Conservation (phyloP, 2,113 vertebrate genomes). For the Eleginops maclovinus region DNA sequence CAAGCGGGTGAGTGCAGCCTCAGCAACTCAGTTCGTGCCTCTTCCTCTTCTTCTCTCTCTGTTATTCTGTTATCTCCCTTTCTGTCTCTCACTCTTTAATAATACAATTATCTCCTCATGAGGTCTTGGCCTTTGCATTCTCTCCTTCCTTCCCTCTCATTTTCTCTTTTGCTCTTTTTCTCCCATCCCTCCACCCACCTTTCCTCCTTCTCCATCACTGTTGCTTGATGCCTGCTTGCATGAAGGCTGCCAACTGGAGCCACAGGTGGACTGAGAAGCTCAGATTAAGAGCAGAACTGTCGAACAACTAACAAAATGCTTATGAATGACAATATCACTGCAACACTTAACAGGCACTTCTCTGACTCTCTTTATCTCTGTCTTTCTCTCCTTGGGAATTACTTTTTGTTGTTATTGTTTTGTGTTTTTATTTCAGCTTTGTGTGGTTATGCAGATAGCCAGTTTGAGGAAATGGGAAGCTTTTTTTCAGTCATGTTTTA, state of each 20-base stretch:
- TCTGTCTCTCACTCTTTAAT: slow-evolving; percentile 57
- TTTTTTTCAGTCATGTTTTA: slow-evolving; percentile 68
- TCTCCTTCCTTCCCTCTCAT: slow-evolving; percentile 66
- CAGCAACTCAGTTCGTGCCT: slow-evolving; percentile 89
- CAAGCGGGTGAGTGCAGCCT: slow-evolving; percentile 99
- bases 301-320: slow-evolving; percentile 78
- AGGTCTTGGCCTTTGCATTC: slow-evolving; percentile 66
- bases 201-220: slow-evolving; percentile 77
- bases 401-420: slow-evolving; percentile 43
- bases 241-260: slow-evolving; percentile 87
- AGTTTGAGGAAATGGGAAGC: slow-evolving; percentile 65
- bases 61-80: slow-evolving; percentile 62
- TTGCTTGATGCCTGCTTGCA: slow-evolving; percentile 99
- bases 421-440: slow-evolving; percentile 43
- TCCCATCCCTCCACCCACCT: slow-evolving; percentile 82
- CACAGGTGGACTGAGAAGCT: slow-evolving; percentile 82
- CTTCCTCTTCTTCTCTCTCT: slow-evolving; percentile 45
- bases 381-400: slow-evolving; percentile 69
- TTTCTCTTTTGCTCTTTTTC: slow-evolving; percentile 45
- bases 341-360: slow-evolving; percentile 79
- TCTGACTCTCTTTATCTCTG: slow-evolving; percentile 68
- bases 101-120: slow-evolving; percentile 69
- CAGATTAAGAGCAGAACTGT: slow-evolving; percentile 71
- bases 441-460: slow-evolving; percentile 72
- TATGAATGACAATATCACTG: slow-evolving; percentile 81